These are phyloP conservation scores for Plutella xylostella DNA, from an alignment of 2,888 invertebrate species.

Conservation along the genomic window DNA sequence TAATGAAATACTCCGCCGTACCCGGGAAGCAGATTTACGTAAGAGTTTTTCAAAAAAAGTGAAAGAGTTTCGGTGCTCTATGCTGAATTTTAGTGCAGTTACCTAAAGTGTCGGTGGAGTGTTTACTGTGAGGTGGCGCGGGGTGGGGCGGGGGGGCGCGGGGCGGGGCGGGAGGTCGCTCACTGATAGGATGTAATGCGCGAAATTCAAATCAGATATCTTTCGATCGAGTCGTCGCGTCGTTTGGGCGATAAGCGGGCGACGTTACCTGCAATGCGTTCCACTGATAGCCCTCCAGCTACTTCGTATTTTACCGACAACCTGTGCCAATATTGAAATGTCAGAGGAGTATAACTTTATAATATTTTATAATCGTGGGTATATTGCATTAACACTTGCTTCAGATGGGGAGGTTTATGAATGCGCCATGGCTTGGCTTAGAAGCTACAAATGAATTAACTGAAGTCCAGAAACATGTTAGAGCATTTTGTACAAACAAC, in stretches of 20 bases:
- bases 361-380: too few species aligned
- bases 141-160: constrained; percentile 26
- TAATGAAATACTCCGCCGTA: constrained; percentile 56
- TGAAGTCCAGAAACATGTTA: too few species aligned
- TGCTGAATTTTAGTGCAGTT: constrained; percentile 42
- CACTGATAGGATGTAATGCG: constrained; percentile 44
- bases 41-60: constrained; percentile 51
- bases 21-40: constrained; percentile 55
- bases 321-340: constrained; percentile 30
- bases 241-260: constrained; percentile 33
- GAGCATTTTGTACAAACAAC: too few species aligned
- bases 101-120: constrained; percentile 42
- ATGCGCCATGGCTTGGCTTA: too few species aligned
- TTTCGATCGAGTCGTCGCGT: constrained; percentile 43
- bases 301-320: constrained; percentile 34
- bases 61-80: constrained; percentile 41
- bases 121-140: constrained; percentile 36
- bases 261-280: constrained; percentile 30
- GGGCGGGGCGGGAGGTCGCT: constrained; percentile 22
- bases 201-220: constrained; percentile 63
- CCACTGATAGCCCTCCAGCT: constrained; percentile 33
- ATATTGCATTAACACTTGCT: too few species aligned
- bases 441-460: too few species aligned
- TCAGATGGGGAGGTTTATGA: too few species aligned
- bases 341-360: constrained; percentile 3